phyloP scores from a whole-genome alignment of 2,797 vertebrate genomes.

The Brachyrhaphis roseni region DNA sequence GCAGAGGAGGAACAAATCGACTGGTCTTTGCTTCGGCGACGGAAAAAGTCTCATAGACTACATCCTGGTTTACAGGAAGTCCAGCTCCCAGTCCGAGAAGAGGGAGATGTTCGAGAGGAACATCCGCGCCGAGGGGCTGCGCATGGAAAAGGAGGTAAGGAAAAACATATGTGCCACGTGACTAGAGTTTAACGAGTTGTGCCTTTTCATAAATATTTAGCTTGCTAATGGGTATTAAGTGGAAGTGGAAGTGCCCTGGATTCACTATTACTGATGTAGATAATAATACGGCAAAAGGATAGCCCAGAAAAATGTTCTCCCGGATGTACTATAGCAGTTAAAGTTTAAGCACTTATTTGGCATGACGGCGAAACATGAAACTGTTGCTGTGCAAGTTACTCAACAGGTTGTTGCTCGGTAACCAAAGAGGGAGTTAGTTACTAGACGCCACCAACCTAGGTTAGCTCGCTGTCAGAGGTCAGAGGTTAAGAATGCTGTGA shows the following conservation, averaged over 20 bases:
- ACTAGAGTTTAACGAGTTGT: neutral
- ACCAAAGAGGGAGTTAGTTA: too few relatives aligned
- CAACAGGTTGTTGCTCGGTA: too few relatives aligned
- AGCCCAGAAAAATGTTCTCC: too few relatives aligned
- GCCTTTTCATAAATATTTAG: neutral
- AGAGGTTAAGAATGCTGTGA: too few relatives aligned
- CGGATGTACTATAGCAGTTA: too few relatives aligned
- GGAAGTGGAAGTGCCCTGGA: too few relatives aligned
- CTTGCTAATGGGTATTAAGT: neutral
- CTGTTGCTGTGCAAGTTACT: too few relatives aligned
- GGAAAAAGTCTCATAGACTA: conserved; percentile 92
- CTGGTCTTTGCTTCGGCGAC: conserved; percentile 89
- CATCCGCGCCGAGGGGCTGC: conserved; percentile 91
- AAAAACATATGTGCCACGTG: neutral
- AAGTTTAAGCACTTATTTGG: too few relatives aligned
- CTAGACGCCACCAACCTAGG: too few relatives aligned
- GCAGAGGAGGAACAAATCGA: conserved; percentile 85
- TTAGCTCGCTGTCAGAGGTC: too few relatives aligned
- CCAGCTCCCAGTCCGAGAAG: conserved; percentile 87
- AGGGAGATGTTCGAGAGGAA: conserved; percentile 94
- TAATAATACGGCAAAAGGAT: neutral
- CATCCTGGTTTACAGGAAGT: conserved; percentile 93
- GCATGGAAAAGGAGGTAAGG: conserved; percentile 92
- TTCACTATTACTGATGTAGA: neutral
- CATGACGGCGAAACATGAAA: too few relatives aligned